A percentile compares a stretch with the other conserved stretches of the same genome.
Evolutionary conservation across 2,113 vertebrate genomes (phyloP).

Genomic region (Numenius arquata): DNA sequence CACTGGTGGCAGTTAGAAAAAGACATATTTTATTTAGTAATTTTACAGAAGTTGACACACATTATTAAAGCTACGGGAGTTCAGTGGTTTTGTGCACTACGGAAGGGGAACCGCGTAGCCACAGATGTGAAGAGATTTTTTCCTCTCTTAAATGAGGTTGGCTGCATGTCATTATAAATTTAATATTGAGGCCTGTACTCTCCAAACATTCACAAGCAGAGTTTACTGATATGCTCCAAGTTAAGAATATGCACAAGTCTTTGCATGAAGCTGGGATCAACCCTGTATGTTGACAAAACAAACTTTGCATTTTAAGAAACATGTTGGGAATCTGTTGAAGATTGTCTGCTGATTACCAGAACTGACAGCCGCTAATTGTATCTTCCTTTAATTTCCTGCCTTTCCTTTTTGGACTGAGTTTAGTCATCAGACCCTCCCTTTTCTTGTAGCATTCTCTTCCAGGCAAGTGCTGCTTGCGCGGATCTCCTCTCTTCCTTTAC

Average conservation of each 20-base stretch:
- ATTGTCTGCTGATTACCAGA: background rate
- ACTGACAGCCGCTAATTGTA: background rate
- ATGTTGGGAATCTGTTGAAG: background rate
- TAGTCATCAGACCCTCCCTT: background rate
- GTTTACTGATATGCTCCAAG: background rate
- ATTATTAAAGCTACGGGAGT: background rate
- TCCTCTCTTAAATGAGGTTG: background rate
- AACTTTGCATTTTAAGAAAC: background rate
- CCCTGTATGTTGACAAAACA: background rate
- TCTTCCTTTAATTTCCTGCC: background rate
- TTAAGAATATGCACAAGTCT: background rate
- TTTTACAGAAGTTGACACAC: background rate
- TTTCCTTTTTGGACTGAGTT: background rate
- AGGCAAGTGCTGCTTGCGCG: background rate
- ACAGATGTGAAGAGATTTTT: background rate
- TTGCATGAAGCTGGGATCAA: background rate
- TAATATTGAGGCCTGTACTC: background rate
- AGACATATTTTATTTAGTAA: background rate
- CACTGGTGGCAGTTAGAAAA: background rate
- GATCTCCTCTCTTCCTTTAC: background rate
- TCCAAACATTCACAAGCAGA: background rate
- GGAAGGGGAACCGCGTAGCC: background rate
- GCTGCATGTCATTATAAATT: background rate
- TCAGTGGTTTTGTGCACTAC: background rate
- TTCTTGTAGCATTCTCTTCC: background rate